Evolutionary conservation across 2,797 vertebrate genomes (phyloP).

Genomic region (Sebastes elongatus): DNA sequence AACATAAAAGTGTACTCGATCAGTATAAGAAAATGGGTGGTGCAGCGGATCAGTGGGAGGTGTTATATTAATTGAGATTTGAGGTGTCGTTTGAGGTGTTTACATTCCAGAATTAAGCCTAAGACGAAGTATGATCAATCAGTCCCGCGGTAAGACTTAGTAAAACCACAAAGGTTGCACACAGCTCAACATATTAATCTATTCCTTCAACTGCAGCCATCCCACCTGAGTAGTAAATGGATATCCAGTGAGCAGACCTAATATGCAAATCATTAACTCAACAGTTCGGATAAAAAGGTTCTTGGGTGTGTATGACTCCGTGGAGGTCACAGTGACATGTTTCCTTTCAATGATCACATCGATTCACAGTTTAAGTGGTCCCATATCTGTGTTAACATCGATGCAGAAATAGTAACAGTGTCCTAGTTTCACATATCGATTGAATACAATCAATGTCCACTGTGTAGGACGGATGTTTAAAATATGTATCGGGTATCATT

Average conservation of each 20-base stretch:
- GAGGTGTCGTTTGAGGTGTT: not conserved
- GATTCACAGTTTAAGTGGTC: constrained; percentile 33
- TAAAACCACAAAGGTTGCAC: constrained; percentile 21
- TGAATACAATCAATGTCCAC: constrained; percentile 22
- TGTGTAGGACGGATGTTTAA: constrained; percentile 30
- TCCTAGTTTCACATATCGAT: constrained; percentile 43
- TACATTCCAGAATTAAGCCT: not conserved
- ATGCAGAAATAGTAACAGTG: constrained; percentile 30
- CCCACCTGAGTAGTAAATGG: constrained; percentile 15
- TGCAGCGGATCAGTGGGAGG: not conserved
- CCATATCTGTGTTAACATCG: constrained; percentile 38
- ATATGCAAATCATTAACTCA: constrained; percentile 34
- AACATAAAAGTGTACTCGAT: not conserved
- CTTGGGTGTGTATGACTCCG: not conserved
- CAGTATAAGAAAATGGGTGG: not conserved
- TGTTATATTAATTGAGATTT: constrained; percentile 1
- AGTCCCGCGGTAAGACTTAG: constrained; percentile 1
- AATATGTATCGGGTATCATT: constrained; percentile 38
- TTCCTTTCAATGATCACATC: constrained; percentile 36
- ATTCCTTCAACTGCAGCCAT: constrained; percentile 9
- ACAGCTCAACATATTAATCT: constrained; percentile 30
- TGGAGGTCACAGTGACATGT: constrained; percentile 41
- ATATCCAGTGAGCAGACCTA: constrained; percentile 24
- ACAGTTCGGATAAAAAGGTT: not conserved
- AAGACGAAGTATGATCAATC: not conserved